Evolutionary conservation across 2,888 invertebrate genomes (phyloP).

Genomic region (Tipula vernalis): DNA sequence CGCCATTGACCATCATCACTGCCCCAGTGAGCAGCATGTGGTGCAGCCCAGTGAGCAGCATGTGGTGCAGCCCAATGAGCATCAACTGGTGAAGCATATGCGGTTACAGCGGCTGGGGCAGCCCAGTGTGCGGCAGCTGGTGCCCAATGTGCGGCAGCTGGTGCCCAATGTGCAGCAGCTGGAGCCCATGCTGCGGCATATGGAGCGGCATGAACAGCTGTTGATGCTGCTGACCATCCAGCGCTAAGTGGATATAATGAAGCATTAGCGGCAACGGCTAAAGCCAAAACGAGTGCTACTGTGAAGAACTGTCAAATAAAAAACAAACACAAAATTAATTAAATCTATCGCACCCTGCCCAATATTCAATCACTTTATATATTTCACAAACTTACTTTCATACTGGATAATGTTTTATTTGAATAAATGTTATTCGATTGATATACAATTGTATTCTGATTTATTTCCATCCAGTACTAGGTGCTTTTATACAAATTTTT

Average conservation of each 20-base stretch:
- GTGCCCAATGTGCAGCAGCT: not conserved
- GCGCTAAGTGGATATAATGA: constrained; percentile 24
- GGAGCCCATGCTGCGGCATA: not conserved
- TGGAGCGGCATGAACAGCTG: not conserved
- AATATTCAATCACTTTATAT: not conserved
- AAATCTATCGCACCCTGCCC: not conserved
- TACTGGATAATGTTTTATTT: not conserved
- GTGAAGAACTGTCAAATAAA: constrained; percentile 23
- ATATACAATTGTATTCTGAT: not conserved
- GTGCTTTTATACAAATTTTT: not conserved
- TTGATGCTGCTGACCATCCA: not conserved
- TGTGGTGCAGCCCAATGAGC: constrained; percentile 12
- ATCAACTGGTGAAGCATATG: constrained; percentile 20
- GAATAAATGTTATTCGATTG: not conserved
- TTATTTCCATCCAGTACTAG: not conserved
- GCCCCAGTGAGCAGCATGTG: constrained; percentile 19
- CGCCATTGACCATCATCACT: constrained; percentile 13
- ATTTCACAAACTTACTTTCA: not conserved
- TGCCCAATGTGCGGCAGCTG: not conserved
- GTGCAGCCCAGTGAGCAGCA: constrained; percentile 18
- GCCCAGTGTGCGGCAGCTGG: constrained; percentile 17
- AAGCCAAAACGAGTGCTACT: constrained; percentile 32
- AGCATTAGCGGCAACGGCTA: constrained; percentile 30
- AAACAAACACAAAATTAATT: not conserved
- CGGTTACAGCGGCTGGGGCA: constrained; percentile 12